Evolutionary conservation across 2,888 invertebrate species (phyloP).

Genomic region (Heliconius charithonia): DNA sequence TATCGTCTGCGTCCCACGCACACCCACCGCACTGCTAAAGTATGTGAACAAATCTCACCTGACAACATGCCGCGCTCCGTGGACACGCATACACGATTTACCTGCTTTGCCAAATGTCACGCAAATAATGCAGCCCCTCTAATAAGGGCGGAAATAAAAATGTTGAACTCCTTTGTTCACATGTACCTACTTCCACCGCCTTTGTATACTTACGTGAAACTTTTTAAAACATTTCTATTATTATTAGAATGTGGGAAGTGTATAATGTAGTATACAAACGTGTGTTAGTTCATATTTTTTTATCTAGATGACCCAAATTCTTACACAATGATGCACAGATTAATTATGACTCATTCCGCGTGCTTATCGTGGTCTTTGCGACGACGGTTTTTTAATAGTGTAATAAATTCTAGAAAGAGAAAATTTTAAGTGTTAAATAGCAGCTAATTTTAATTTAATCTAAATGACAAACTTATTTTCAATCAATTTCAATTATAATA

Average conservation of each 20-base stretch:
- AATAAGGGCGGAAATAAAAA: slow-evolving; percentile 24
- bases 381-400: slow-evolving; percentile 51
- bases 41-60: slow-evolving; percentile 74
- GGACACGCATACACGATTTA: slow-evolving; percentile 38
- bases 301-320: slow-evolving; percentile 64
- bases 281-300: slow-evolving; percentile 52
- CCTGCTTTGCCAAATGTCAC: slow-evolving; percentile 38
- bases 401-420: neutral
- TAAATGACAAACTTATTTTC: neutral
- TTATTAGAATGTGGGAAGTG: slow-evolving; percentile 34
- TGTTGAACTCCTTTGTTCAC: neutral
- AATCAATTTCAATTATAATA: neutral
- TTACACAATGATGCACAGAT: slow-evolving; percentile 53
- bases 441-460: neutral
- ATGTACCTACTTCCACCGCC: neutral
- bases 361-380: slow-evolving; percentile 59
- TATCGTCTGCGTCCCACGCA: slow-evolving; percentile 70
- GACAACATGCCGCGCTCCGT: slow-evolving; percentile 57
- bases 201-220: neutral
- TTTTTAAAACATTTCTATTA: slow-evolving; percentile 6
- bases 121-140: slow-evolving; percentile 35
- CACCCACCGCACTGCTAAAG: slow-evolving; percentile 63
- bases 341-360: slow-evolving; percentile 61
- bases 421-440: neutral
- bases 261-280: neutral